phyloP scores from a whole-genome alignment of 1,140 invertebrate genomes.

The Neocloeon triangulifer region DNA sequence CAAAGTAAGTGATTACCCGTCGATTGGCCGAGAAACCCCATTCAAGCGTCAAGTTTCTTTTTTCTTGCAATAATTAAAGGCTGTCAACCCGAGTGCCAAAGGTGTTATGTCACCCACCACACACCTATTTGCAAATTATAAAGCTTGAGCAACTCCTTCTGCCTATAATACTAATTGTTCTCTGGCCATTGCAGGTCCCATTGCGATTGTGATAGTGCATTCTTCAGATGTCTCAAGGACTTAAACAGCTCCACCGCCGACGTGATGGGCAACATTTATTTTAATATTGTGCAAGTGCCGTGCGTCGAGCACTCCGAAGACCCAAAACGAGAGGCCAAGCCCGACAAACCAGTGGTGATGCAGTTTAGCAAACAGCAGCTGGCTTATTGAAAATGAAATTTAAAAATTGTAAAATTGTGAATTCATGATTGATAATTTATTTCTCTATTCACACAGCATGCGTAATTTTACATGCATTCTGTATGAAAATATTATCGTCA shows the following conservation, averaged over 20 bases:
- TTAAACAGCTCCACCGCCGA: slow-evolving; percentile 38
- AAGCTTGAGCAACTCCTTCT: neutral
- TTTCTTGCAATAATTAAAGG: neutral
- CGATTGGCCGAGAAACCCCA: neutral
- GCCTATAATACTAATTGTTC: slow-evolving; percentile 1
- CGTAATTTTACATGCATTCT: too few species aligned
- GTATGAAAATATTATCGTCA: too few species aligned
- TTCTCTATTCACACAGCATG: too few species aligned
- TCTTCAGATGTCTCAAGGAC: slow-evolving; percentile 58
- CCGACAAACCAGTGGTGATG: slow-evolving; percentile 8
- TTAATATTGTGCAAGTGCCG: slow-evolving; percentile 56
- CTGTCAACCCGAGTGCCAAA: too few species aligned
- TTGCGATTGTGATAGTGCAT: slow-evolving; percentile 59
- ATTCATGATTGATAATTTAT: too few species aligned
- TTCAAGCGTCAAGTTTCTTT: neutral
- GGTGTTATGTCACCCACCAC: too few species aligned
- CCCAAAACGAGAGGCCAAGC: slow-evolving; percentile 17
- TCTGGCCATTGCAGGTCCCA: slow-evolving; percentile 32
- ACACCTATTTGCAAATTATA: neutral
- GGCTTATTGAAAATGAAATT: neutral
- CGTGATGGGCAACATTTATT: slow-evolving; percentile 67
- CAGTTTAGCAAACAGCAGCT: neutral
- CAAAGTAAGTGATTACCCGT: slow-evolving; percentile 32
- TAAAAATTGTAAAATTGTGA: too few species aligned
- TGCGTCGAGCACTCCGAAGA: slow-evolving; percentile 30